Evolutionary conservation across 1,140 invertebrate genomes (phyloP).

Genomic region (Formica exsecta): DNA sequence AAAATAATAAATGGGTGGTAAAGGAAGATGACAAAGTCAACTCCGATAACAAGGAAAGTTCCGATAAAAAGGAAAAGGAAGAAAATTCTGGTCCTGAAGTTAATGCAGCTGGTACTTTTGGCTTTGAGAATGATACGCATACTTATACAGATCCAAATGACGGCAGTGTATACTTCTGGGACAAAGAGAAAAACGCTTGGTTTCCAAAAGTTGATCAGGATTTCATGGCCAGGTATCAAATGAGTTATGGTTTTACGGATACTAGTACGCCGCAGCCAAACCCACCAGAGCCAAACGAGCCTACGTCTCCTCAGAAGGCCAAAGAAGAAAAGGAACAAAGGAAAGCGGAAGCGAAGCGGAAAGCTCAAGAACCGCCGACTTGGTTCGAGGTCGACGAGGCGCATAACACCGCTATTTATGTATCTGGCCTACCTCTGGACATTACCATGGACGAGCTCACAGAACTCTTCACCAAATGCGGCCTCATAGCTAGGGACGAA

Average conservation of each 20-base stretch:
- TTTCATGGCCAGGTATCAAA: constrained; percentile 98
- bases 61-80: constrained; percentile 80
- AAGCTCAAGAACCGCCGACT: constrained; percentile 85
- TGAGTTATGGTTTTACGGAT: constrained; percentile 95
- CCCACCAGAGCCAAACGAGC: constrained; percentile 17
- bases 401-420: constrained; percentile 99
- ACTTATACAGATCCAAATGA: constrained; percentile 94
- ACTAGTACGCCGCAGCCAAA: constrained; percentile 66
- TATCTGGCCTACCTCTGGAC: constrained; percentile 95
- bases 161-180: constrained; percentile 97
- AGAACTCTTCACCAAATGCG: constrained; percentile 98
- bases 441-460: constrained; percentile 96
- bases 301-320: not conserved
- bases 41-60: constrained; percentile 64
- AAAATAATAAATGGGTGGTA: constrained; percentile 89
- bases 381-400: constrained; percentile 98
- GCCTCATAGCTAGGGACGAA: constrained; percentile 96
- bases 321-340: constrained; percentile 76
- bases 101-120: constrained; percentile 87
- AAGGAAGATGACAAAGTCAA: constrained; percentile 84
- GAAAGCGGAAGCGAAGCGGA: constrained; percentile 80
- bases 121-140: constrained; percentile 92
- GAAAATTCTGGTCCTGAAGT: constrained; percentile 78
- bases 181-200: constrained; percentile 96
- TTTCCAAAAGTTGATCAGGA: constrained; percentile 99